Base-by-base conservation (phyloP, 2,888 invertebrate genomes). In the Agrochola litura region DNA sequence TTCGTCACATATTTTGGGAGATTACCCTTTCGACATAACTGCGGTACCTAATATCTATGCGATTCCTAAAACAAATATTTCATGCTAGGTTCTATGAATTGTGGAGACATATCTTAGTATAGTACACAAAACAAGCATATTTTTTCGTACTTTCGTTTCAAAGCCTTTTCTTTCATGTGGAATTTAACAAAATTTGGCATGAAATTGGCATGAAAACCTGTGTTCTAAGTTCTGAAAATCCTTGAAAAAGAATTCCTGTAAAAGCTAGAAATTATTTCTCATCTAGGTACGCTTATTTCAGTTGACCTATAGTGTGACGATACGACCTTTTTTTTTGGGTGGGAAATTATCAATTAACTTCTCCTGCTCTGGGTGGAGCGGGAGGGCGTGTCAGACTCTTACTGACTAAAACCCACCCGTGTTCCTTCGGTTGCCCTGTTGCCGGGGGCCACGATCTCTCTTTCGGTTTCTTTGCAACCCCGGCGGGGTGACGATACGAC, bases 101-200 rank as follows among this genome's bases (percentile, higher is more conserved):
- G 16, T 22, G 46, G 14, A 22, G n/a, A 14, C 19, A 19, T 49
- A 60, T 22, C 0, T 12, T 25, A 25, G 6, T 58, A 49, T 22
- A 25, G 4, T 58, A 49, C 2, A 49, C 1, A 22, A 12, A 71
- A 3, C 6, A 25, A 14, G 16, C 16, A 16, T 2, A 41, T 19
- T 60, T 19, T n/a, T 46, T 77, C 22, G 16, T 16, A 9, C 43
- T 60, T 66, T 52, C n/a, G 2, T 49, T 68, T 49, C 14, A 73
- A 76, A n/a, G n/a, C 25, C 14, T 56, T 49, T 19, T 70, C 64
- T 78, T 49, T 58, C 22, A 46, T 41, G 61, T 79, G 41, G 4
- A 69, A 10, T 30, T 54, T 52, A 22, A n/a, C 30, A 19, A 56
- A 58, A 58, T 49, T 73, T 10, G n/a, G 5, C 16, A 58, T 30